Percentiles rank a stretch among this genome's conserved stretches.
Evolutionary conservation across 1,140 invertebrate species (phyloP).

Genomic region (Lasioglossum baleicum): DNA sequence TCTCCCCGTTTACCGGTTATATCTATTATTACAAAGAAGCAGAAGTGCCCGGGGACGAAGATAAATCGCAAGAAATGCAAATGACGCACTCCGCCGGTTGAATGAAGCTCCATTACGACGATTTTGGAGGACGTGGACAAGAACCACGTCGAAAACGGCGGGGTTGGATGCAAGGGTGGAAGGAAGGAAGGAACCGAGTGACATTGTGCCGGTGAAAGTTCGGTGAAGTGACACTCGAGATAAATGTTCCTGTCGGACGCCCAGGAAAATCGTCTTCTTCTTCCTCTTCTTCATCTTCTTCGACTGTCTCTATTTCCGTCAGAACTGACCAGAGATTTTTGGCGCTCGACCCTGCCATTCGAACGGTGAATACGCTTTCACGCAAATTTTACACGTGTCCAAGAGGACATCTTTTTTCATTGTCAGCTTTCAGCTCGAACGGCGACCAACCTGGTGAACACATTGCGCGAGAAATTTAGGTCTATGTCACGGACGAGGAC

Average conservation of each 20-base stretch:
- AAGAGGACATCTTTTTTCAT: constrained; percentile 15
- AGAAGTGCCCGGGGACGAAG: constrained; percentile 40
- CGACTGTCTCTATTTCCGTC: no score
- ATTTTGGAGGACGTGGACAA: constrained; percentile 47
- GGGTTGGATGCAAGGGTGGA: neutral
- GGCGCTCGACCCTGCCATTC: neutral
- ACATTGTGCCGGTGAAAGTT: constrained; percentile 69
- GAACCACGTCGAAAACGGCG: neutral
- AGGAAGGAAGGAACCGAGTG: constrained; percentile 48
- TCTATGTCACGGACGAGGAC: no score
- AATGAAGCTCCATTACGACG: constrained; percentile 56
- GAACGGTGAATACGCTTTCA: constrained; percentile 37
- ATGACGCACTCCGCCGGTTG: constrained; percentile 50
- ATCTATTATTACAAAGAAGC: constrained; percentile 41
- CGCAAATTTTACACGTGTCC: constrained; percentile 41
- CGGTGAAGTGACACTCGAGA: constrained; percentile 68
- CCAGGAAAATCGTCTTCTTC: neutral
- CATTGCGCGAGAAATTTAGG: no score
- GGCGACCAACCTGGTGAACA: no score
- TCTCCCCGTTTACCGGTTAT: constrained; percentile 24
- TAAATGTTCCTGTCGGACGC: constrained; percentile 62
- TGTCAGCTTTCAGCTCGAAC: neutral
- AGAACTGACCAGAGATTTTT: neutral
- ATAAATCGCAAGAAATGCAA: constrained; percentile 65
- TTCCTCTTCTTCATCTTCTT: neutral